Evolutionary conservation across 2,113 vertebrate genomes (phyloP).

Genomic region (Anarrhichthys ocellatus): DNA sequence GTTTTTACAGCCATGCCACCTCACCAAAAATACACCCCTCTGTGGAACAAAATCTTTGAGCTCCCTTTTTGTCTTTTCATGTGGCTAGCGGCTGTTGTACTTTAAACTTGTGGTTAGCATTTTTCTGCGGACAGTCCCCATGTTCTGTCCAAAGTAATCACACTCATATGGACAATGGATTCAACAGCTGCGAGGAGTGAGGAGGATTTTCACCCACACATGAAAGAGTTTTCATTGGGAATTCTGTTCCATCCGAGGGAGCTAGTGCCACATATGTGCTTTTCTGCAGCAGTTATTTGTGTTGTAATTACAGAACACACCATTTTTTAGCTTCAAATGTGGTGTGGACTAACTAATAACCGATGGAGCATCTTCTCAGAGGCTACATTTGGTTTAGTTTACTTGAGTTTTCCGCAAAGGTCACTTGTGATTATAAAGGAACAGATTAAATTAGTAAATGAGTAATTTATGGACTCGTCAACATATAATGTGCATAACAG

Average conservation of each 20-base stretch:
- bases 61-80: conserved; percentile 70
- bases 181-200: conserved; percentile 61
- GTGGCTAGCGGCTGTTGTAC: conserved; percentile 74
- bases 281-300: conserved; percentile 56
- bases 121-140: conserved; percentile 68
- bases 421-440: conserved; percentile 48
- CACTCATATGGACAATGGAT: conserved; percentile 70
- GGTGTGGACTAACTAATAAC: conserved; percentile 64
- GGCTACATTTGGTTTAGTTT: conserved; percentile 49
- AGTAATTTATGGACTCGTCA: conserved; percentile 34
- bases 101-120: conserved; percentile 76
- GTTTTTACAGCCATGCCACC: conserved; percentile 67
- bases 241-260: conserved; percentile 45
- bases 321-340: conserved; percentile 68
- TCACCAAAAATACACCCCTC: conserved; percentile 69
- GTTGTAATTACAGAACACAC: conserved; percentile 61
- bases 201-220: conserved; percentile 56
- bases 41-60: conserved; percentile 69
- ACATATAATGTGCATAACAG: conserved; percentile 31
- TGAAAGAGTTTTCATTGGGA: conserved; percentile 44
- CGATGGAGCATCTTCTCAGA: conserved; percentile 45
- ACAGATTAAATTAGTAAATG: conserved; percentile 36
- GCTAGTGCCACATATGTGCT: conserved; percentile 56
- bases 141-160: conserved; percentile 79
- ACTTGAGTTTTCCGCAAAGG: conserved; percentile 30